A percentile compares a stretch with the other conserved stretches of the same genome.
Evolutionary conservation across 2,113 vertebrate genomes (phyloP).

Genomic region (Odobenus rosmarus): DNA sequence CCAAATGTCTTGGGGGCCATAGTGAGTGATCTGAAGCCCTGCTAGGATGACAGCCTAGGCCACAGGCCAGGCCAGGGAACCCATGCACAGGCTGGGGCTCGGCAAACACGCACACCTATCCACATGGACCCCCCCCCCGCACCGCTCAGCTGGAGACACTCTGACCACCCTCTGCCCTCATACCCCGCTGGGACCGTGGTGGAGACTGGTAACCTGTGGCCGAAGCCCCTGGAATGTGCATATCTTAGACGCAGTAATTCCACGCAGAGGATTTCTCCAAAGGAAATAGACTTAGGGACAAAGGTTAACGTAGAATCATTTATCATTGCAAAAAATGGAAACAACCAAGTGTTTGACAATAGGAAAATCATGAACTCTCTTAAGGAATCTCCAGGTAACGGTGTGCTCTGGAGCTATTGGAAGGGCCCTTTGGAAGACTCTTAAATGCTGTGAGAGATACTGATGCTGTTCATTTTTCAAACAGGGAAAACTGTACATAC

Average conservation of each 20-base stretch:
- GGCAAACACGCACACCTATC: fast-evolving
- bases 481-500: not conserved
- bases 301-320: not conserved
- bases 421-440: not conserved
- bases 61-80: too few species aligned
- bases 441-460: not conserved
- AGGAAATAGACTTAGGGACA: not conserved
- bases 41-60: not conserved
- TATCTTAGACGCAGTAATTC: not conserved
- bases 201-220: not conserved
- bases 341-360: not conserved
- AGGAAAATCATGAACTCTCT: not conserved
- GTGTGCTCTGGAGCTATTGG: not conserved
- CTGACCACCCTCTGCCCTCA: not conserved
- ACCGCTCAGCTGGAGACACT: not conserved
- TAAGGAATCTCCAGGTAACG: not conserved
- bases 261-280: not conserved
- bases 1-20: not conserved
- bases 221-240: not conserved
- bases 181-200: not conserved
- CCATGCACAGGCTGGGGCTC: fast-evolving
- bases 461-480: not conserved
- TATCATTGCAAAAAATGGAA: not conserved
- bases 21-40: not conserved
- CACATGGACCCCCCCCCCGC: not conserved